These are phyloP conservation scores for Pogoniulus pusillus DNA, from an alignment of 2,797 vertebrate species.

Conservation along the genomic window DNA sequence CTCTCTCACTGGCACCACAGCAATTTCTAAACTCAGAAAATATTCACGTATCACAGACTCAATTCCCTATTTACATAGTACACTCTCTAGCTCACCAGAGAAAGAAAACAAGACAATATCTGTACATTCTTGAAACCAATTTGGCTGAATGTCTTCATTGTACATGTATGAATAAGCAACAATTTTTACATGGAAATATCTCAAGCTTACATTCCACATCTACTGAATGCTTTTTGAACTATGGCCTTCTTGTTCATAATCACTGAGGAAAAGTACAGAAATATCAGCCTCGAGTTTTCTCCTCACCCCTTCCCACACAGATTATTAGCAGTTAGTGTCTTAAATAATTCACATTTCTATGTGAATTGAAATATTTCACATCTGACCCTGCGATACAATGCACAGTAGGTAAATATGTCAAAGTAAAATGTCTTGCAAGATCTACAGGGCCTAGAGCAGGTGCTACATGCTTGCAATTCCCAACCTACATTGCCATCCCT, in stretches of 20 bases:
- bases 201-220: neutral
- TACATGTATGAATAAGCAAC: neutral
- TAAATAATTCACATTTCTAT: neutral
- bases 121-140: neutral
- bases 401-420: neutral
- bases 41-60: neutral
- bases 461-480: neutral
- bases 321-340: neutral
- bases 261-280: neutral
- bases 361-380: neutral
- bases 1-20: neutral
- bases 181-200: neutral
- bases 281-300: neutral
- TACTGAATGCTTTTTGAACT: neutral
- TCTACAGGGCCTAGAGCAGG: neutral
- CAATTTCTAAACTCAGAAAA: neutral
- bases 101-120: neutral
- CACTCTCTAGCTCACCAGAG: neutral
- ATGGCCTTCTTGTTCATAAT: neutral
- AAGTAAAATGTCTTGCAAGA: neutral
- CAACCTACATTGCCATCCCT: neutral
- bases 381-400: neutral
- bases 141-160: conserved; percentile 34
- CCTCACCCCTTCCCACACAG: neutral
- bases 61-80: neutral